phyloP scores from a whole-genome alignment of 2,888 invertebrate species.

The Heliconius ismenius region DNA sequence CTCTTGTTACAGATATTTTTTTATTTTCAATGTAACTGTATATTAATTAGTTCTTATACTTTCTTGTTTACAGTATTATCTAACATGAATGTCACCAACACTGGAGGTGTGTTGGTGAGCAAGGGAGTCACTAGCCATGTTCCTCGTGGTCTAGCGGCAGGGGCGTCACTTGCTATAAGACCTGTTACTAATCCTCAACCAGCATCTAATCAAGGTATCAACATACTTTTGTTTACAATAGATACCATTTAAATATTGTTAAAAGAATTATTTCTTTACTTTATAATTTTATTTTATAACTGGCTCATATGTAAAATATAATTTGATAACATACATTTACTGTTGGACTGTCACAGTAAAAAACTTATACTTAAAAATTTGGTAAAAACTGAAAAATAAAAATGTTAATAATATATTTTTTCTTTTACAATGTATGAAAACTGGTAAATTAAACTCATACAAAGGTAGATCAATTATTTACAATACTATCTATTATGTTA shows the following conservation, averaged over 20 bases:
- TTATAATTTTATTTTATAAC: background rate
- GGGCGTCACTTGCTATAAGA: conserved; percentile 87
- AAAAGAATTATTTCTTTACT: background rate
- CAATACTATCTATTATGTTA: background rate
- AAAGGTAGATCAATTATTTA: background rate
- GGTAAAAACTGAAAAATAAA: background rate
- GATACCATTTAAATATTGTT: background rate
- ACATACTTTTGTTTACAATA: background rate
- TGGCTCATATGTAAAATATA: background rate
- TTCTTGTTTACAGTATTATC: conserved; percentile 56
- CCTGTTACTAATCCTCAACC: conserved; percentile 81
- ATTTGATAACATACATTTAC: background rate
- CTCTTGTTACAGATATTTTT: background rate
- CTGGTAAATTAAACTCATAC: background rate
- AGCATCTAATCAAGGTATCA: conserved; percentile 52
- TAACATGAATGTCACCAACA: conserved; percentile 63
- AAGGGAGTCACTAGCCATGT: conserved; percentile 72
- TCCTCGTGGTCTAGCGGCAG: conserved; percentile 86
- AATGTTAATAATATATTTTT: background rate
- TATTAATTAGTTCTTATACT: background rate
- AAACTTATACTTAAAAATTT: background rate
- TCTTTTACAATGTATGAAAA: background rate
- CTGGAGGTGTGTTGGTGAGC: conserved; percentile 67
- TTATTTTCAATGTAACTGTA: background rate
- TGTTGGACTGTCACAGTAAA: background rate